phyloP scores from a whole-genome alignment of 2,113 vertebrate species.

The Gobio gobio region DNA sequence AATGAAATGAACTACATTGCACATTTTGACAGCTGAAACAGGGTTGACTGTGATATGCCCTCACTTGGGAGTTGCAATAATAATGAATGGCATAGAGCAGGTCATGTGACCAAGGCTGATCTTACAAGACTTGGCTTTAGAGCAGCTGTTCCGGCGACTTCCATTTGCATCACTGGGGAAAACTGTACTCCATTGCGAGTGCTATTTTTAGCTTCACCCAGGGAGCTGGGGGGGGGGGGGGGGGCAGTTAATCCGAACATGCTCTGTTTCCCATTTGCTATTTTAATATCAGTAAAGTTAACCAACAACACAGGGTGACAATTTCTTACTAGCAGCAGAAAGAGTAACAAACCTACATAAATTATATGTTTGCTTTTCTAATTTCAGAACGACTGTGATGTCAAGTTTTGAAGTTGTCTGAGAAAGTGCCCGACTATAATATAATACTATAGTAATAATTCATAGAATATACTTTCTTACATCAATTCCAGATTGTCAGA shows the following conservation, averaged over 20 bases:
- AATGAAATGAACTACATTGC: neutral
- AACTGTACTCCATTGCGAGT: slow-evolving; percentile 73
- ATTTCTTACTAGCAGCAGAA: neutral
- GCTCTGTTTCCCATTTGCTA: slow-evolving; percentile 65
- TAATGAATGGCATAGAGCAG: slow-evolving; percentile 54
- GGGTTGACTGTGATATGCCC: neutral
- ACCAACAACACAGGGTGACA: slow-evolving; percentile 66
- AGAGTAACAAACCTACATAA: neutral
- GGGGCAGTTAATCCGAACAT: slow-evolving; percentile 47
- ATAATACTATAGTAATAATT: neutral
- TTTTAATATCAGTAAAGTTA: slow-evolving; percentile 72
- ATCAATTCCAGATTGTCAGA: neutral
- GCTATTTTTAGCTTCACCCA: slow-evolving; percentile 76
- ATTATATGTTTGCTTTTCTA: neutral
- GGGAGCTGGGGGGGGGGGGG: slow-evolving; percentile 56
- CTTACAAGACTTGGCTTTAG: slow-evolving; percentile 75
- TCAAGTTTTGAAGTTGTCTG: neutral
- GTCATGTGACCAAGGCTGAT: slow-evolving; percentile 68
- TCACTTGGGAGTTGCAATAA: slow-evolving; percentile 36
- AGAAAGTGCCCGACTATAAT: too few relatives aligned
- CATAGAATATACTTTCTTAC: neutral
- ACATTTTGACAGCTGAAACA: neutral
- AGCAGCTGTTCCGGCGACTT: slow-evolving; percentile 78
- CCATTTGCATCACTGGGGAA: slow-evolving; percentile 73
- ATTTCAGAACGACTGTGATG: neutral